Percentiles rank a stretch among this genome's conserved stretches.
phyloP scores from a whole-genome alignment of 2,797 vertebrate genomes.

The Urophycis tenuis region DNA sequence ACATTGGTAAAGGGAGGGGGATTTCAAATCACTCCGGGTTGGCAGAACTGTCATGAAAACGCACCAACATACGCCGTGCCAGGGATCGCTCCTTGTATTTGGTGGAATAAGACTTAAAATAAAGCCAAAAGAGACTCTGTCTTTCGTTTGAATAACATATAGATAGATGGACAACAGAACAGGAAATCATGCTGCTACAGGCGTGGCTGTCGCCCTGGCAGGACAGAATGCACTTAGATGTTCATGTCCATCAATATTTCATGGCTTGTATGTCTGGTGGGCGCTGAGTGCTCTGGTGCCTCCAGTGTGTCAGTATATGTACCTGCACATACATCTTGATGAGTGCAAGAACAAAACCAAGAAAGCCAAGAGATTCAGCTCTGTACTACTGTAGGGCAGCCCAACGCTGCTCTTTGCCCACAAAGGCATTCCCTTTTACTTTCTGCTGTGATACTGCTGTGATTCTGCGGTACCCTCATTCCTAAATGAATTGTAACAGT shows the following conservation, averaged over 20 bases:
- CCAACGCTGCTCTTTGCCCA: background rate
- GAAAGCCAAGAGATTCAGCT: background rate
- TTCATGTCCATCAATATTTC: constrained; percentile 40
- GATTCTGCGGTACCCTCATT: background rate
- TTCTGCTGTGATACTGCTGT: too few species aligned
- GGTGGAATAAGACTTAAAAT: background rate
- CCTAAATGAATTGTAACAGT: too few species aligned
- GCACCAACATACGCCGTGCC: background rate
- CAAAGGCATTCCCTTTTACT: background rate
- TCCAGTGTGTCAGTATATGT: too few species aligned
- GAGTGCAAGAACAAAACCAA: background rate
- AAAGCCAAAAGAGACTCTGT: background rate
- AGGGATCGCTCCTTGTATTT: background rate
- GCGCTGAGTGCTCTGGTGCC: background rate
- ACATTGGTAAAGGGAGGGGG: too few species aligned
- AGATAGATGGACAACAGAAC: background rate
- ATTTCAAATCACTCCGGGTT: background rate
- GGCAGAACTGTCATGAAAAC: too few species aligned
- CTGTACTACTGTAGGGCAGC: background rate
- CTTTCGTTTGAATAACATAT: background rate
- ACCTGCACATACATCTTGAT: background rate
- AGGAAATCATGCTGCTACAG: background rate
- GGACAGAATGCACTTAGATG: constrained; percentile 32
- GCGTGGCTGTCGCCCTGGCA: constrained; percentile 6
- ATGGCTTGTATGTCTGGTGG: constrained; percentile 27